These are phyloP conservation scores for Aleadryas rufinucha DNA, from an alignment of 2,113 vertebrate genomes.

Conservation along the genomic window DNA sequence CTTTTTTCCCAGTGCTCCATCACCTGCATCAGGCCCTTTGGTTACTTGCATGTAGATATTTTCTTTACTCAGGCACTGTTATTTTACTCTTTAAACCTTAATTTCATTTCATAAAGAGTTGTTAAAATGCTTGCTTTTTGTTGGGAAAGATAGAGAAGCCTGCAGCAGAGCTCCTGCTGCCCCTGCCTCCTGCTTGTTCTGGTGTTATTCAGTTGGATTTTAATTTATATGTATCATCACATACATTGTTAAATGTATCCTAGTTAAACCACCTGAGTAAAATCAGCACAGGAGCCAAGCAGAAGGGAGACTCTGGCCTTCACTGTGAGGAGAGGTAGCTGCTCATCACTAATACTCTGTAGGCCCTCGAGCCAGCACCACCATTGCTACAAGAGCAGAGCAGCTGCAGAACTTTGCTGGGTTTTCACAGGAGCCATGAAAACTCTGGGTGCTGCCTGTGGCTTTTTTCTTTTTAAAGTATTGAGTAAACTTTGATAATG, in stretches of 20 bases:
- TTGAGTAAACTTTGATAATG: background rate
- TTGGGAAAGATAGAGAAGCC: background rate
- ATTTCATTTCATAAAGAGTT: background rate
- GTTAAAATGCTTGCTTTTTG: background rate
- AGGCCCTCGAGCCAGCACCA: background rate
- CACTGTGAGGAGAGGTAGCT: background rate
- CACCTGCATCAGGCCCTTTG: rapidly evolving
- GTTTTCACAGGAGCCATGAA: background rate
- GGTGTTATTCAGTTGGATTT: background rate
- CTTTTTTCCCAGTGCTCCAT: background rate
- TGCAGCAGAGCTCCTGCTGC: background rate
- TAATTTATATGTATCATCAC: background rate
- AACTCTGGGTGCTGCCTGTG: background rate
- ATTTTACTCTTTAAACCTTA: background rate
- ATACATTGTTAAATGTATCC: background rate
- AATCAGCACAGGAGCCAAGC: background rate
- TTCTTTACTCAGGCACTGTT: background rate
- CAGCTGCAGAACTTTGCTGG: background rate
- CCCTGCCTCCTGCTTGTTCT: background rate
- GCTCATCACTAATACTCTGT: background rate
- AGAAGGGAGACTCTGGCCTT: background rate
- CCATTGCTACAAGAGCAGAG: background rate
- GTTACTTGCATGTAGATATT: background rate
- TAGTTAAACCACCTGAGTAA: background rate
- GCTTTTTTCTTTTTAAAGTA: background rate